Percentiles rank a stretch among this genome's conserved stretches.
Conservation (phyloP, 2,888 invertebrate species). For the Ganaspis brasiliensis region DNA sequence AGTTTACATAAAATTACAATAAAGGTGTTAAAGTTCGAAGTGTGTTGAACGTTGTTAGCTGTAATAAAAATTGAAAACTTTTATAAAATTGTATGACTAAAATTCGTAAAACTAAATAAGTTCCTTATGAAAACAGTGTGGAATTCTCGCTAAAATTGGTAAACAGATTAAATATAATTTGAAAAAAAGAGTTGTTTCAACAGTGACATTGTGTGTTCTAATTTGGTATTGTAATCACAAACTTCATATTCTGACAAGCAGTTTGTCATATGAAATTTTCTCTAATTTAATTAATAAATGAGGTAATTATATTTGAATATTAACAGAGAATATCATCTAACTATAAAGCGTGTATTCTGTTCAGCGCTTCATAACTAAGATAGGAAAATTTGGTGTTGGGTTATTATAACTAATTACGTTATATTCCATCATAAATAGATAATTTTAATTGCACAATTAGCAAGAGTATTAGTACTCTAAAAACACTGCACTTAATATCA, state of each 20-base stretch:
- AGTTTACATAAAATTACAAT: not conserved
- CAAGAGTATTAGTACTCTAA: too few relatives aligned
- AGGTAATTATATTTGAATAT: constrained; percentile 15
- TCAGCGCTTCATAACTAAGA: not conserved
- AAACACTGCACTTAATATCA: too few relatives aligned
- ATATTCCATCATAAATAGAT: not conserved
- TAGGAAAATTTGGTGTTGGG: not conserved
- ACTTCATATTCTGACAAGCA: not conserved
- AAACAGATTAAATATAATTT: not conserved
- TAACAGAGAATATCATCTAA: constrained; percentile 3
- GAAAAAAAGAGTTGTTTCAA: not conserved
- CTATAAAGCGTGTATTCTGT: not conserved
- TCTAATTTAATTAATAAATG: not conserved
- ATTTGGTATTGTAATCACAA: not conserved
- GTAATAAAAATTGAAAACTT: not conserved
- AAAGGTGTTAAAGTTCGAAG: not conserved
- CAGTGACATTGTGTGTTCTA: not conserved
- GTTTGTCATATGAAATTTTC: not conserved
- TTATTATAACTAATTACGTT: not conserved
- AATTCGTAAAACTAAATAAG: too few relatives aligned
- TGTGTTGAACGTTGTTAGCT: not conserved
- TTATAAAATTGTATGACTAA: too few relatives aligned
- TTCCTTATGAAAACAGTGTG: too few relatives aligned
- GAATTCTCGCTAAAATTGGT: too few relatives aligned
- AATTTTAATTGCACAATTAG: too few relatives aligned